Percentiles rank a stretch among this genome's conserved stretches.
Conservation (phyloP, 2,113 vertebrate genomes). For the Dryoscopus gambensis region DNA sequence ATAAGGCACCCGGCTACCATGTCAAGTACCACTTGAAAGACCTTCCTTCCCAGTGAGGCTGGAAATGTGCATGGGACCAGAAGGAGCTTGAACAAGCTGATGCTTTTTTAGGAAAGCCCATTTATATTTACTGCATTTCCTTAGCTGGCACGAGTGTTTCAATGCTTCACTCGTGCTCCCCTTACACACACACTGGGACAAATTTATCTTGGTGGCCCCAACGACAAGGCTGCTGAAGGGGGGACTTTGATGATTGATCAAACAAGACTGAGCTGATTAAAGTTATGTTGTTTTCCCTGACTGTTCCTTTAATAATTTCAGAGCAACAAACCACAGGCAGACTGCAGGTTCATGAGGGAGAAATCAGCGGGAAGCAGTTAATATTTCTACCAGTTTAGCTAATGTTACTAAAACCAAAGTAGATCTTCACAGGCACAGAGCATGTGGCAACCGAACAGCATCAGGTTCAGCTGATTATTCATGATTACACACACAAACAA, state of each 20-base stretch:
- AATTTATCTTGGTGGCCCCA: neutral
- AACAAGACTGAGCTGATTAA: neutral
- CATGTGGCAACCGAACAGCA: neutral
- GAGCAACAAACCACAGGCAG: neutral
- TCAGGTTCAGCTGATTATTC: neutral
- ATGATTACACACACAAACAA: neutral
- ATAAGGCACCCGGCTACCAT: fast-evolving
- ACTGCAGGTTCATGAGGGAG: neutral
- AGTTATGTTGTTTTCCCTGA: neutral
- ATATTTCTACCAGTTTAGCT: neutral
- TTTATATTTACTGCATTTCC: neutral
- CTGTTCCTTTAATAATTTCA: conserved; percentile 18
- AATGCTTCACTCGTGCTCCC: fast-evolving
- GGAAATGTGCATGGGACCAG: neutral
- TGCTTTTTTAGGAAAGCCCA: neutral
- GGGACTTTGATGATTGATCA: neutral
- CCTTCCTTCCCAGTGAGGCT: neutral
- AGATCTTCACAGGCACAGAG: neutral
- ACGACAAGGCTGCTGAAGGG: neutral
- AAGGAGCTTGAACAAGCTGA: neutral
- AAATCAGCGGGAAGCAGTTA: conserved; percentile 11
- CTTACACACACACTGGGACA: neutral
- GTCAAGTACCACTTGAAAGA: neutral
- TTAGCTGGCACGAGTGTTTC: neutral
- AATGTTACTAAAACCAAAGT: neutral